Evolutionary conservation across 2,113 vertebrate species (phyloP), one percentile per base, ranked within the genome.

Genomic region (Engystomops pustulosus): DNA sequence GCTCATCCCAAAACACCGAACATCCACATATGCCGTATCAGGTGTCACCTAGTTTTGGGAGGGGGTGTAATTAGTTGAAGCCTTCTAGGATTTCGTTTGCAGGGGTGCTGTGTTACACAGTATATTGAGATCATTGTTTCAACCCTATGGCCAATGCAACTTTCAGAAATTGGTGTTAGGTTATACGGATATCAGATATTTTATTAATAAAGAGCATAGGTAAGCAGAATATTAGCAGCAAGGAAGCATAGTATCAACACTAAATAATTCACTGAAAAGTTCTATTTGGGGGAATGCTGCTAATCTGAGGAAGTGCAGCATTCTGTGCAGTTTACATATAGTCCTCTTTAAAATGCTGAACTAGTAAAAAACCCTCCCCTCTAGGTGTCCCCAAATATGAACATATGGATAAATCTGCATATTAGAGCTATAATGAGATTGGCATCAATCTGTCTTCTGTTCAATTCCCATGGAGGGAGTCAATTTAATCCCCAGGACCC

Each of bases 71-170:
- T 84, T 84, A 77, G 71, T 44, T 58, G 47, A 51, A 38, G 44
- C 25, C 81, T 34, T 83, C 81, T 84, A 67, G 81, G 45, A 68
- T 84, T 84, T 68, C 81, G 4, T 49, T 38, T 75, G 72, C 18
- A 49, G 30, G 70, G 55, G 81, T 84, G 72, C 81, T 18, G 10
- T 49, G 81, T 84, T 77, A 77, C 81, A 77, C 15, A 9, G 36
- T 83, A 83, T 75, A 83, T 81, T 30, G 30, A 49, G 44, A 72
- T 83, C 36, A 75, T 62, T 83, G 81, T 83, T 75, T 83, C 53
- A 74, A n/a, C 68, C 60, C 80, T 58, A 23, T 83, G 70, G 53
- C 38, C 45, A 47, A 74, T 34, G 53, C 51, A 62, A 75, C 45
- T 75, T 83, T 77, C 20, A 47, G 45, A 67, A 27, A 67, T 12